Evolutionary conservation across 2,888 invertebrate genomes (phyloP).

Genomic region (Sphaerophoria taeniata): DNA sequence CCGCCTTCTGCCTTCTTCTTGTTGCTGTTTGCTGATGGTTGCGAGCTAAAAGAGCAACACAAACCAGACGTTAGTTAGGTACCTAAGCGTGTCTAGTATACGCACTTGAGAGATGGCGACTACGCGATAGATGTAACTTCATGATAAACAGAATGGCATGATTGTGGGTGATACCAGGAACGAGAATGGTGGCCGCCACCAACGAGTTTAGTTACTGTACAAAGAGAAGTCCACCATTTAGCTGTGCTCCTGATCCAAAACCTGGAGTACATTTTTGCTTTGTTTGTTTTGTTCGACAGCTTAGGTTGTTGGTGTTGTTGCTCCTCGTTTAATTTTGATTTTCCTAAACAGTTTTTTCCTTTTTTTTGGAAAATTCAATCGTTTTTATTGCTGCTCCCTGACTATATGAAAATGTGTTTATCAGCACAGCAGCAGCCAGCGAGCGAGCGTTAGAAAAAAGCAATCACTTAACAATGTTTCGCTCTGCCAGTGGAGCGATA

Average conservation of each 20-base stretch:
- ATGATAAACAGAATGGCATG: not conserved
- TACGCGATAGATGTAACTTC: slow-evolving; percentile 17
- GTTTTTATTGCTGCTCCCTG: slow-evolving; percentile 55
- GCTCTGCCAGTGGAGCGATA: not conserved
- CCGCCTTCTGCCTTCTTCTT: slow-evolving; percentile 37
- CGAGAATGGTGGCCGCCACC: not conserved
- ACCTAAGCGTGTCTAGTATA: slow-evolving; percentile 37
- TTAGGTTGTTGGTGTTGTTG: slow-evolving; percentile 45
- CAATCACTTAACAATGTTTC: slow-evolving; percentile 47
- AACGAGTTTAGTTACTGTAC: not conserved
- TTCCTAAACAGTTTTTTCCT: slow-evolving; percentile 33
- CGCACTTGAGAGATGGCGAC: slow-evolving; percentile 57
- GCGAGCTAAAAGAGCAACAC: slow-evolving; percentile 54
- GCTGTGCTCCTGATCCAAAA: slow-evolving; percentile 34
- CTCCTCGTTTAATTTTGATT: slow-evolving; percentile 36
- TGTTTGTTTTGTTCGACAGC: slow-evolving; percentile 63
- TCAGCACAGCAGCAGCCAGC: not conserved
- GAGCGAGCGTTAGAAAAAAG: not conserved
- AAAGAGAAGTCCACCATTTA: slow-evolving; percentile 31
- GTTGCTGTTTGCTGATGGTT: slow-evolving; percentile 17
- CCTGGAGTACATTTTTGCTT: slow-evolving; percentile 58
- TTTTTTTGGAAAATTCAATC: slow-evolving; percentile 31
- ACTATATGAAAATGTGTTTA: slow-evolving; percentile 33
- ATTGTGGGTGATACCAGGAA: slow-evolving; percentile 30
- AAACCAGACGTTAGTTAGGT: slow-evolving; percentile 55